Evolutionary conservation across 2,797 vertebrate species (phyloP).

Genomic region (Rhinophrynus dorsalis): DNA sequence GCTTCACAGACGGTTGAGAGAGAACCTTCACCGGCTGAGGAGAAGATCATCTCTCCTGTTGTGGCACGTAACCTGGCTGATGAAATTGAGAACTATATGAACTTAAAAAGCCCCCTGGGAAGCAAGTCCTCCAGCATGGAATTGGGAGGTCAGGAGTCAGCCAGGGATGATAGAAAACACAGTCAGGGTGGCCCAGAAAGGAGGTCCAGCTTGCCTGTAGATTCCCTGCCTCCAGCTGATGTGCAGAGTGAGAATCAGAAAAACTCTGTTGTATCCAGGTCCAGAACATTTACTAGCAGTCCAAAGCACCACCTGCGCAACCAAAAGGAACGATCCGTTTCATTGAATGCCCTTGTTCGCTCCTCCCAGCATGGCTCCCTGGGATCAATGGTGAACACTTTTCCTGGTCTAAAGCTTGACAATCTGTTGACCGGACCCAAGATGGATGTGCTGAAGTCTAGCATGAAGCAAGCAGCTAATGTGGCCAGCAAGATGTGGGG

Average conservation of each 20-base stretch:
- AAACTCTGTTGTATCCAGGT: slow-evolving; percentile 81
- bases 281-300: slow-evolving; percentile 84
- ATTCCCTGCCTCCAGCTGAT: slow-evolving; percentile 53
- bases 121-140: slow-evolving; percentile 91
- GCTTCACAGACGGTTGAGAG: slow-evolving; percentile 74
- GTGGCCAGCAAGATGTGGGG: slow-evolving; percentile 95
- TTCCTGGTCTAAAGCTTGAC: slow-evolving; percentile 93
- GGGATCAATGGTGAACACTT: slow-evolving; percentile 88
- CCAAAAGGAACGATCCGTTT: slow-evolving; percentile 72
- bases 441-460: slow-evolving; percentile 85
- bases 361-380: slow-evolving; percentile 85
- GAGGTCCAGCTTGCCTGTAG: slow-evolving; percentile 85
- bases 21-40: slow-evolving; percentile 71
- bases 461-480: slow-evolving; percentile 92
- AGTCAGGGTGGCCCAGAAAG: slow-evolving; percentile 66
- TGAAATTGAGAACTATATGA: slow-evolving; percentile 98
- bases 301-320: slow-evolving; percentile 65
- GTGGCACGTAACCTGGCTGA: slow-evolving; percentile 92
- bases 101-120: slow-evolving; percentile 81
- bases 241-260: slow-evolving; percentile 62
- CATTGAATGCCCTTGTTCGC: slow-evolving; percentile 82
- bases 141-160: slow-evolving; percentile 67
- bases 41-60: slow-evolving; percentile 74
- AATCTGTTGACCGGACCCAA: slow-evolving; percentile 89
- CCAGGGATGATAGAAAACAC: slow-evolving; percentile 48